These are phyloP conservation scores for Strongylocentrotus purpuratus DNA, from an alignment of 35 echinoderm and acorn worm species.

Conservation along the genomic window DNA sequence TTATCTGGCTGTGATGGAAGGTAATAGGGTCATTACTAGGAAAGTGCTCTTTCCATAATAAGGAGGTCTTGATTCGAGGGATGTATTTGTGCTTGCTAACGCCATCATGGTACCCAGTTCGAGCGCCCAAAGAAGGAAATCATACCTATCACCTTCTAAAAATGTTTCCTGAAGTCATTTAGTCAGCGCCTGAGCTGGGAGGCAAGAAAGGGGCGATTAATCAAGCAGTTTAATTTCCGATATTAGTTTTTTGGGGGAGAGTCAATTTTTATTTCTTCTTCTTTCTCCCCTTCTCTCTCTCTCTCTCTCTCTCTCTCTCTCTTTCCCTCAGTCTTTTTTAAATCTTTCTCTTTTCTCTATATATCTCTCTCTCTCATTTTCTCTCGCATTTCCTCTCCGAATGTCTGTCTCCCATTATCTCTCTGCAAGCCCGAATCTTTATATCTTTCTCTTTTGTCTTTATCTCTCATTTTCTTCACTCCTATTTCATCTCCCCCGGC, in stretches of 20 bases:
- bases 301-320: background rate
- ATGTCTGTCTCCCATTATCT: too few species aligned
- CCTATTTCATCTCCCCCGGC: background rate
- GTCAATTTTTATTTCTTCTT: background rate
- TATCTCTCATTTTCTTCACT: background rate
- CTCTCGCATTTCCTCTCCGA: background rate
- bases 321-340: background rate
- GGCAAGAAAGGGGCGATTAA: background rate
- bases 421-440: too few species aligned
- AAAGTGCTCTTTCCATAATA: background rate
- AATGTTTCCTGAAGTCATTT: background rate
- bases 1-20: background rate
- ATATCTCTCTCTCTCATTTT: background rate
- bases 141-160: background rate
- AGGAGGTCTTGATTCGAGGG: background rate
- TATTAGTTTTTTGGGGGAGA: background rate
- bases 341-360: background rate
- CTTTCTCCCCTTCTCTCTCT: background rate
- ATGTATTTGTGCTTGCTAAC: background rate
- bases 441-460: too few species aligned
- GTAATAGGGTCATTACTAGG: background rate
- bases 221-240: constrained; percentile 4
- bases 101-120: background rate
- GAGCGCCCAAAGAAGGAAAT: background rate
- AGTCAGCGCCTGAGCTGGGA: background rate